Conservation (phyloP, 2,113 vertebrate genomes). For the Psittacara wagleri region DNA sequence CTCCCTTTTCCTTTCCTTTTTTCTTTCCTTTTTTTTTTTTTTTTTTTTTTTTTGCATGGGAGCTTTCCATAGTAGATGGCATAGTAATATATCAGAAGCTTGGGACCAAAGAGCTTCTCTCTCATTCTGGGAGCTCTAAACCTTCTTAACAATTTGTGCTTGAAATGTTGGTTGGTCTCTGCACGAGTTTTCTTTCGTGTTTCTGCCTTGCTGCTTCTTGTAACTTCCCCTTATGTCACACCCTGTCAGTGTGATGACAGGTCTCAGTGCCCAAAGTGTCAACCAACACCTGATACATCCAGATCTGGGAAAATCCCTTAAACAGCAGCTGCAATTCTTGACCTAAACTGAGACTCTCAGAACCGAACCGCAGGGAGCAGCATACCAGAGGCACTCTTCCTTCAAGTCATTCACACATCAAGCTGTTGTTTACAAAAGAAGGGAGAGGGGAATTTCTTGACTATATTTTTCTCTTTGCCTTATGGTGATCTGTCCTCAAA, state of each 20-base stretch:
- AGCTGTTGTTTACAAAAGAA: neutral
- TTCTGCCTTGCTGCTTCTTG: constrained; percentile 45
- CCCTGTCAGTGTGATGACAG: constrained; percentile 44
- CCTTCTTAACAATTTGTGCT: neutral
- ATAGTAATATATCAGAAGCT: neutral
- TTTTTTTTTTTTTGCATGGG: neutral
- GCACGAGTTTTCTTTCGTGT: neutral
- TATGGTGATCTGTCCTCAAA: neutral
- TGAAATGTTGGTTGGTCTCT: neutral
- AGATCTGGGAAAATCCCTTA: constrained; percentile 42
- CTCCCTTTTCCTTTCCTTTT: too few relatives aligned
- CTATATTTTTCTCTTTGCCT: neutral
- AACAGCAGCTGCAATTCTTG: constrained; percentile 47
- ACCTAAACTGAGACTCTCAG: neutral
- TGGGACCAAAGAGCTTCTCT: neutral
- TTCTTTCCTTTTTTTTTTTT: rapidly evolving
- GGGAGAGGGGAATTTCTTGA: neutral
- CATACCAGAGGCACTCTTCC: neutral
- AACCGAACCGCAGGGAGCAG: neutral
- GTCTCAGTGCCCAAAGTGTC: constrained; percentile 6
- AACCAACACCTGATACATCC: constrained; percentile 1
- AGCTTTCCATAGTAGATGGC: neutral
- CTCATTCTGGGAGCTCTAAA: neutral
- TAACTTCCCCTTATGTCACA: constrained; percentile 47
- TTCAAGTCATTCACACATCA: constrained; percentile 25